phyloP scores from a whole-genome alignment of 2,888 invertebrate species.

The Cheilosia variabilis region DNA sequence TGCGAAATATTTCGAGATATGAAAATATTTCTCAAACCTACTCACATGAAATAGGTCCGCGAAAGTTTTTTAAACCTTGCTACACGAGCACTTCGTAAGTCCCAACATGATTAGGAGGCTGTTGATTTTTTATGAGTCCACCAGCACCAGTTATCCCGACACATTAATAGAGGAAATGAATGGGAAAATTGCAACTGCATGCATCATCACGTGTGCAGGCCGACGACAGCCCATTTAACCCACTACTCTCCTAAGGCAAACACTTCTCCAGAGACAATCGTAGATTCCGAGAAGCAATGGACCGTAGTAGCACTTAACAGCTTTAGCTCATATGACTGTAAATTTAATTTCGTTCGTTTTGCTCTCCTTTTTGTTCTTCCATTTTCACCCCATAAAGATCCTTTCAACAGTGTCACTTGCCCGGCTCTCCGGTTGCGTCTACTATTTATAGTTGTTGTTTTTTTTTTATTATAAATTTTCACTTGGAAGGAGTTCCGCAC shows the following conservation, averaged over 20 bases:
- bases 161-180: slow-evolving; percentile 46
- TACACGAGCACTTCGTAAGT: neutral
- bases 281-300: slow-evolving; percentile 76
- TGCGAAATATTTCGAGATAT: neutral
- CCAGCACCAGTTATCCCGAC: slow-evolving; percentile 47
- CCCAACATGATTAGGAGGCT: neutral
- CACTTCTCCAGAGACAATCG: slow-evolving; percentile 41
- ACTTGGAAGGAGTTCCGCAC: slow-evolving; percentile 61
- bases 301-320: slow-evolving; percentile 77
- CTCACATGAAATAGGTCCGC: neutral
- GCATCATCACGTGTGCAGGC: neutral
- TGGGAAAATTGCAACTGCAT: slow-evolving; percentile 42
- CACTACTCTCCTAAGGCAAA: slow-evolving; percentile 21
- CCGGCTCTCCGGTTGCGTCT: slow-evolving; percentile 32
- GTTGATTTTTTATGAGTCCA: neutral
- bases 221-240: slow-evolving; percentile 42
- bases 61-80: neutral
- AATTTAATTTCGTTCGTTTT: slow-evolving; percentile 74
- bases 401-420: slow-evolving; percentile 65
- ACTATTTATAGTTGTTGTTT: slow-evolving; percentile 4
- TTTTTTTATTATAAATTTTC: slow-evolving; percentile 48
- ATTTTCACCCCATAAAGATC: slow-evolving; percentile 47
- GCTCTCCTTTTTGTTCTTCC: slow-evolving; percentile 24
- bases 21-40: neutral
- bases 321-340: slow-evolving; percentile 77